Conservation (phyloP, 2,113 vertebrate species). For the Ophiodon elongatus region DNA sequence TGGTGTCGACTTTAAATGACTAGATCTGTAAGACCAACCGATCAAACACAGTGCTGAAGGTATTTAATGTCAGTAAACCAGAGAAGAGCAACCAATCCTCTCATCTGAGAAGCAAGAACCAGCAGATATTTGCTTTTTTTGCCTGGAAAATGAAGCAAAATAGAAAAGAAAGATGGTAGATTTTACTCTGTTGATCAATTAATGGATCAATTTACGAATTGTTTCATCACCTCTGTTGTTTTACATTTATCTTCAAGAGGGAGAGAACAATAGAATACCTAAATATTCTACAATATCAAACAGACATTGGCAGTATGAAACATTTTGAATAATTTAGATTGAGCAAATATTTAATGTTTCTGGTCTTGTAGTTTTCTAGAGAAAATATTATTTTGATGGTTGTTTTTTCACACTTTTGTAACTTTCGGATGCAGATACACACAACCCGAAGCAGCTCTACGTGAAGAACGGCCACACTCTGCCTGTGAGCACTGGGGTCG, state of each 20-base stretch:
- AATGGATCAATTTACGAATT: neutral
- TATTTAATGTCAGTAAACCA: neutral
- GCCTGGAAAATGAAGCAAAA: neutral
- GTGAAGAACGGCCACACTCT: slow-evolving; percentile 96
- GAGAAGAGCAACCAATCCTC: neutral
- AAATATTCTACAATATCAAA: neutral
- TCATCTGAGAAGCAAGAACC: neutral
- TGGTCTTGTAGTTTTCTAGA: neutral
- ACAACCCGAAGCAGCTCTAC: slow-evolving; percentile 81
- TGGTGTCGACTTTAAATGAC: neutral
- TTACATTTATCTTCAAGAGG: neutral
- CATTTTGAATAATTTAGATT: slow-evolving; percentile 19
- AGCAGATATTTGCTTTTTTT: neutral
- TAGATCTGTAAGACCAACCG: neutral
- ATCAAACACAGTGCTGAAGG: neutral
- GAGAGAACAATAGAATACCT: neutral
- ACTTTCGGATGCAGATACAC: slow-evolving; percentile 83
- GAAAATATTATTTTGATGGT: neutral
- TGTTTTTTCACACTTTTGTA: neutral
- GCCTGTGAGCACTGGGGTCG: slow-evolving; percentile 74
- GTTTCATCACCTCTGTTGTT: neutral
- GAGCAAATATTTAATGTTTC: slow-evolving; percentile 4
- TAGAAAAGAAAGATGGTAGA: neutral
- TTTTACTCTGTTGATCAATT: neutral
- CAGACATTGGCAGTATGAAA: neutral